Conservation (phyloP, 2,888 invertebrate species). For the Xanthorhoe spadicearia region DNA sequence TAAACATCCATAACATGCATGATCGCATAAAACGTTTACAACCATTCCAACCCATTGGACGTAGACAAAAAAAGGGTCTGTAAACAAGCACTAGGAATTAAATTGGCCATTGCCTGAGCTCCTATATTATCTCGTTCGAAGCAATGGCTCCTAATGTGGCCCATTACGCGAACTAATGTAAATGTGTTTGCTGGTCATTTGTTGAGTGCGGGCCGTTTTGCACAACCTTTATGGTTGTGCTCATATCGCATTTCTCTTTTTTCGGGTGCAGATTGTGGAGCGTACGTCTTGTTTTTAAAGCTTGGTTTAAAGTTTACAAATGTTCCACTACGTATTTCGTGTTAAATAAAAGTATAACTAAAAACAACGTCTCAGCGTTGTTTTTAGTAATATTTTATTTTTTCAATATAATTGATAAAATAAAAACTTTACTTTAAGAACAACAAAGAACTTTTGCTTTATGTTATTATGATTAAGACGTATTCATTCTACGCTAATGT, state of each 20-base stretch:
- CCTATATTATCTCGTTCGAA: constrained; percentile 44
- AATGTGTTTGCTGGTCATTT: constrained; percentile 72
- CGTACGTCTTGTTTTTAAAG: constrained; percentile 9
- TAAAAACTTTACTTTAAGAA: no score
- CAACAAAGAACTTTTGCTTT: no score
- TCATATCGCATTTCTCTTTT: constrained; percentile 27
- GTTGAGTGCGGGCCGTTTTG: constrained; percentile 55
- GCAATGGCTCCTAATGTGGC: constrained; percentile 61
- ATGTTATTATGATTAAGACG: no score
- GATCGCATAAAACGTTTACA: not conserved
- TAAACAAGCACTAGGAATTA: constrained; percentile 34
- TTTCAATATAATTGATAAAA: no score
- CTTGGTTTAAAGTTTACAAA: not conserved
- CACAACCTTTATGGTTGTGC: constrained; percentile 31
- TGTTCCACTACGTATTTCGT: not conserved
- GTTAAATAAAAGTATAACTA: no score
- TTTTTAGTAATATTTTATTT: no score
- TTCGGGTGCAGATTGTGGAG: constrained; percentile 23
- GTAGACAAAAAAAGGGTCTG: constrained; percentile 32
- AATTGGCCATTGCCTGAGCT: constrained; percentile 31
- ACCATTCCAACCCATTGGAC: constrained; percentile 11
- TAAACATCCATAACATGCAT: not conserved
- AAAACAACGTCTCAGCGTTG: no score
- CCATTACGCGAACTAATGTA: constrained; percentile 77
- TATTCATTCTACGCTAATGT: no score